Conservation (phyloP, 2,888 invertebrate genomes). For the Ypsolopha sequella region DNA sequence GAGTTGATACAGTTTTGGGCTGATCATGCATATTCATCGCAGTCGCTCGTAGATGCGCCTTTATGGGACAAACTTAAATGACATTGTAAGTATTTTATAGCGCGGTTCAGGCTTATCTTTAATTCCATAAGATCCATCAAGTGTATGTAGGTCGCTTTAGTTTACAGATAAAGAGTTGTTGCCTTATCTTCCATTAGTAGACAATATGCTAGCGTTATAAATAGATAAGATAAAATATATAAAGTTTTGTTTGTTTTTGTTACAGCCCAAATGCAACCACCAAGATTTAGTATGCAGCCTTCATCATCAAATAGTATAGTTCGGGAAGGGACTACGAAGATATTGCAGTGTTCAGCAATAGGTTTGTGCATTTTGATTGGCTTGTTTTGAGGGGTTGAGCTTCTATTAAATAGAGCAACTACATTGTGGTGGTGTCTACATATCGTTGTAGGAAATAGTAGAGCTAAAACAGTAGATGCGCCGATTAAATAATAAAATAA, state of each 20-base stretch:
- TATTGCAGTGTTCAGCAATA: conserved; percentile 91
- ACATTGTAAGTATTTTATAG: background rate
- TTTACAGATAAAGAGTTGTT: background rate
- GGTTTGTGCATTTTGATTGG: conserved; percentile 69
- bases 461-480: no score
- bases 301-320: conserved; percentile 89
- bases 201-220: no score
- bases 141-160: conserved; percentile 1
- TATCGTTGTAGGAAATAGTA: no score
- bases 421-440: no score
- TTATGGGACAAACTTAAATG: background rate
- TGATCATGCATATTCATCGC: no score
- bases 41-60: background rate
- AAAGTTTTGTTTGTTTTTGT: conserved; percentile 17
- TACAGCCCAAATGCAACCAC: conserved; percentile 79
- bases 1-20: background rate
- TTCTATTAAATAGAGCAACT: background rate
- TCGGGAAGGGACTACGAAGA: conserved; percentile 89
- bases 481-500: no score
- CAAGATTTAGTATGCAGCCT: conserved; percentile 88
- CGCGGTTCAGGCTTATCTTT: background rate
- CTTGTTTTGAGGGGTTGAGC: no score
- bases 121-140: background rate
- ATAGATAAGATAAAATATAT: background rate
- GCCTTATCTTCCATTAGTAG: no score